phyloP scores from a whole-genome alignment of 1,140 invertebrate species.

The Venturia canescens region DNA sequence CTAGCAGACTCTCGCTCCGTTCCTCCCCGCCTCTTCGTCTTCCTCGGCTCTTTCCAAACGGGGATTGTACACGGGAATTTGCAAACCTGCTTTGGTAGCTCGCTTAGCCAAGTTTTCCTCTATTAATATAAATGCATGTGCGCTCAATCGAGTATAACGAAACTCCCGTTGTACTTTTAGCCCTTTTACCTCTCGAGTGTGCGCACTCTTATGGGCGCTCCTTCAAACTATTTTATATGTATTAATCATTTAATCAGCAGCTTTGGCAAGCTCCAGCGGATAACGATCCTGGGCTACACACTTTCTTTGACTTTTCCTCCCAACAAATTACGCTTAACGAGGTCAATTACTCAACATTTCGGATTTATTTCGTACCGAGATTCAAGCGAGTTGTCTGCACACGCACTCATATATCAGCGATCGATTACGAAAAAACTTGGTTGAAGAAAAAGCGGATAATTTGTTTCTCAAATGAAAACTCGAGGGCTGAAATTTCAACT shows the following conservation, averaged over 20 bases:
- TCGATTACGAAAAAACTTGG: too few species aligned
- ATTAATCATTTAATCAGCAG: not conserved
- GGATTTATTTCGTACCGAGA: too few species aligned
- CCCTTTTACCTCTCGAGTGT: too few species aligned
- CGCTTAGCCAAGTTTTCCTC: not conserved
- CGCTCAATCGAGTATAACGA: not conserved
- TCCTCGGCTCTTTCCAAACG: not conserved
- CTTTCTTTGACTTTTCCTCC: too few species aligned
- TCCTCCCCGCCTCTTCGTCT: not conserved
- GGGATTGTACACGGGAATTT: conserved; percentile 1
- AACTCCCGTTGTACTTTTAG: not conserved
- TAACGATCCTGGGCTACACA: too few species aligned
- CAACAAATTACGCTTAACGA: too few species aligned
- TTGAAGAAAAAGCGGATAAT: not conserved
- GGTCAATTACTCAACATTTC: too few species aligned
- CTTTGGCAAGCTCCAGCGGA: not conserved
- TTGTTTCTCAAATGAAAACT: not conserved
- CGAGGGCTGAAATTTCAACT: not conserved
- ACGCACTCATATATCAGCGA: too few species aligned
- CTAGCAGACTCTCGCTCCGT: not conserved
- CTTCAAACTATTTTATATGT: not conserved
- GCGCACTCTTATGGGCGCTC: not conserved
- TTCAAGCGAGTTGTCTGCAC: too few species aligned
- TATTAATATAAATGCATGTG: too few species aligned
- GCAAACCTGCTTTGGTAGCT: conserved; percentile 9